Percentiles rank a stretch among this genome's conserved stretches.
phyloP scores from a whole-genome alignment of 2,113 vertebrate genomes.

The Theristicus caerulescens region DNA sequence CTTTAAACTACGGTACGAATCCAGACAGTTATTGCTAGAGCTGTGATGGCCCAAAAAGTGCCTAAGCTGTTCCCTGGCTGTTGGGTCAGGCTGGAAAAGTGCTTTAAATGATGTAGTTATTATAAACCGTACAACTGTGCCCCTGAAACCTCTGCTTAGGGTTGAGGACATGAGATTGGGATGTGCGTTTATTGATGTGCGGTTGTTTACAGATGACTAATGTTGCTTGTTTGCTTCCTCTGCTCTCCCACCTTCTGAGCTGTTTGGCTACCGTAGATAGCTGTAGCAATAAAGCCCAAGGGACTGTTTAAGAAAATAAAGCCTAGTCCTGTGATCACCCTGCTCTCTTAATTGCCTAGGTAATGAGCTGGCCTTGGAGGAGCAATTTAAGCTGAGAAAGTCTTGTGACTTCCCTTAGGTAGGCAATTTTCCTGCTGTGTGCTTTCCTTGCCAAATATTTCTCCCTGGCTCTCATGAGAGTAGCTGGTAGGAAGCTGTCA shows the following conservation, averaged over 20 bases:
- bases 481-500: neutral
- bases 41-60: neutral
- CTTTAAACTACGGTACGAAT: neutral
- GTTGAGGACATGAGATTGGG: neutral
- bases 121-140: rapidly evolving
- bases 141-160: neutral
- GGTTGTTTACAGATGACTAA: neutral
- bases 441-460: neutral
- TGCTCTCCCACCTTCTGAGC: neutral
- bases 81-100: neutral
- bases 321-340: neutral
- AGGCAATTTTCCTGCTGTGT: neutral
- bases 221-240: rapidly evolving
- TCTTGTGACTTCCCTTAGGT: neutral
- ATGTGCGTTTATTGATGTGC: rapidly evolving
- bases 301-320: neutral
- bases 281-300: neutral
- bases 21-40: neutral
- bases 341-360: neutral
- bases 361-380: neutral
- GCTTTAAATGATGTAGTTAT: neutral
- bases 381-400: neutral
- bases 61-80: neutral
- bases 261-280: neutral
- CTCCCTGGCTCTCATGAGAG: neutral